Conservation (phyloP, 2,797 vertebrate species). For the Peromyscus aztecus region DNA sequence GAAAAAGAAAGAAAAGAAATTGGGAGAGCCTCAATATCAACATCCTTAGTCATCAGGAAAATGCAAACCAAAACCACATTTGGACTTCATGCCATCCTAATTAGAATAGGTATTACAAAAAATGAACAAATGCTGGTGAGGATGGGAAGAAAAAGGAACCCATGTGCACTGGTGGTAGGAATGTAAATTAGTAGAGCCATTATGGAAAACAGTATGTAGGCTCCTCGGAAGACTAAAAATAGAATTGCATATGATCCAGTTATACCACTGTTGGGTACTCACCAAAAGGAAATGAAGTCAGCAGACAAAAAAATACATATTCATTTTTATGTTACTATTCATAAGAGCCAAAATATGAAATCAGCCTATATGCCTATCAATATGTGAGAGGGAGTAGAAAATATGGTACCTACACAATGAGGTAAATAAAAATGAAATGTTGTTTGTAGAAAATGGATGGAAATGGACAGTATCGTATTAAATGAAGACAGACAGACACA, state of each 20-base stretch:
- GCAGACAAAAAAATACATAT: not conserved
- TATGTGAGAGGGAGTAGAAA: not conserved
- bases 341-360: not conserved
- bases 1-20: not conserved
- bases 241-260: not conserved
- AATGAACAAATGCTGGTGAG: not conserved
- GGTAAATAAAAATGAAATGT: not conserved
- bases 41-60: not conserved
- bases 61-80: not conserved
- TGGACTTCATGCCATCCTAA: not conserved
- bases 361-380: not conserved
- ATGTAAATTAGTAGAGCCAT: not conserved
- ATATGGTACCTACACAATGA: not conserved
- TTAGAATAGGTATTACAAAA: not conserved
- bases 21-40: not conserved
- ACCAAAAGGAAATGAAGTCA: conserved; percentile 1
- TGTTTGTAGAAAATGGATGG: not conserved
- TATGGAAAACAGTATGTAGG: not conserved
- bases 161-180: not conserved
- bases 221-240: not conserved
- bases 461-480: not conserved
- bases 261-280: not conserved
- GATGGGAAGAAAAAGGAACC: not conserved
- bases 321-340: not conserved
- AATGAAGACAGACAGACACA: not conserved